Base-by-base conservation (phyloP, 2,113 vertebrate genomes). In the Lipotes vexillifer region DNA sequence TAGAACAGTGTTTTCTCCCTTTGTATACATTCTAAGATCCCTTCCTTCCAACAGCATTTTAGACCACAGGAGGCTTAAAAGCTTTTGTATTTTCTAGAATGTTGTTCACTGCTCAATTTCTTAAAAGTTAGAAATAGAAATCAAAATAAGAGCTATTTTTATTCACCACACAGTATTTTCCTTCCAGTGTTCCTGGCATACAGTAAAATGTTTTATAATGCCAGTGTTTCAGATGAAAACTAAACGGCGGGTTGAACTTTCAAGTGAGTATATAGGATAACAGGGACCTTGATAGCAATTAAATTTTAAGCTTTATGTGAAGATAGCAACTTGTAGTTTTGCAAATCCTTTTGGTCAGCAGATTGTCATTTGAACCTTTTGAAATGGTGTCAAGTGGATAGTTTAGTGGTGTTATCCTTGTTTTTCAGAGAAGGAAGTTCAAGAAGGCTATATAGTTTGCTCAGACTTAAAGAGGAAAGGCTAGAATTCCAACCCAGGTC, bases 141-240 rank as follows among this genome's bases (percentile, higher is more conserved):
- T 90, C 41, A 82, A 90, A 92, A 86, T 46, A 85, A 87, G n/a
- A 90, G 59, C 71, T 93, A 72, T 82, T 94, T 90, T 66, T 78
- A 27, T 86, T 93, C 77, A 86, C 49, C 41, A n/a, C 6, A 33
- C 0, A 61, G 7, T 75, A 63, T 68, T 59, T 88, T 36, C 21
- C 25, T 57, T 38, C 7, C 71, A 49, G 1, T 75, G 1, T 66
- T 84, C 44, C 87, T 96, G 89, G 31, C 52, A 68, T n/a, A 52
- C 5, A 33, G 72, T 85, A 74, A 59, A 94, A 74, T 66, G 29
- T 49, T 90, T 71, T 72, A 33, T 59, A 25, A 10, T 59, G 38
- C 27, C 57, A 49, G 25, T 82, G 68, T 82, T 90, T 90, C n/a
- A n/a, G 52, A 57, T 61, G 68, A 74, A 93, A 96, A 75, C 18